phyloP scores from a whole-genome alignment of 1,140 invertebrate species.

The Telenomus remus region DNA sequence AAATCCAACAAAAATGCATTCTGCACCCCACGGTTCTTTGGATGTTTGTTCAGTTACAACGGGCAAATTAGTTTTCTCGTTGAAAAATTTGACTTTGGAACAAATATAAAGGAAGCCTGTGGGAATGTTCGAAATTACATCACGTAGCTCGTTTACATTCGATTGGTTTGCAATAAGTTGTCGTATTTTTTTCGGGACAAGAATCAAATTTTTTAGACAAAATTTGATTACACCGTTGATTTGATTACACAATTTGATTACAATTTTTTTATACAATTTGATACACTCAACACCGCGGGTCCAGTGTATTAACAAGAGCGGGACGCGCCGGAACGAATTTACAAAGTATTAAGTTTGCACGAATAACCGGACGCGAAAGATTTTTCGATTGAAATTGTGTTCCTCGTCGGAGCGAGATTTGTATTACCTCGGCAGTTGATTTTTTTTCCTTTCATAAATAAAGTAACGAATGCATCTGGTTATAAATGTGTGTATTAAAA shows the following conservation, averaged over 20 bases:
- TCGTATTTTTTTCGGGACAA: conserved; percentile 47
- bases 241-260: too few relatives aligned
- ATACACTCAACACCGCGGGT: too few relatives aligned
- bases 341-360: conserved; percentile 49
- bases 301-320: conserved; percentile 36
- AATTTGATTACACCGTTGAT: conserved; percentile 46
- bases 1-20: conserved; percentile 57
- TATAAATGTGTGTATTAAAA: too few relatives aligned
- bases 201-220: conserved; percentile 50
- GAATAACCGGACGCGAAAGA: conserved; percentile 12
- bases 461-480: too few relatives aligned
- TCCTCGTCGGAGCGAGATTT: not conserved
- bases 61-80: conserved; percentile 67
- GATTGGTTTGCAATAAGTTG: conserved; percentile 56
- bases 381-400: too few relatives aligned
- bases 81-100: conserved; percentile 61
- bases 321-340: conserved; percentile 41
- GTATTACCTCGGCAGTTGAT: conserved; percentile 11
- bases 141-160: conserved; percentile 59
- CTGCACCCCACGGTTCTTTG: conserved; percentile 63
- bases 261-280: too few relatives aligned
- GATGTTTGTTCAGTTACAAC: conserved; percentile 67
- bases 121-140: conserved; percentile 71
- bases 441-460: too few relatives aligned
- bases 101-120: conserved; percentile 64